These are phyloP conservation scores for Hymenopus coronatus DNA, from an alignment of 2,888 invertebrate genomes.

Conservation along the genomic window DNA sequence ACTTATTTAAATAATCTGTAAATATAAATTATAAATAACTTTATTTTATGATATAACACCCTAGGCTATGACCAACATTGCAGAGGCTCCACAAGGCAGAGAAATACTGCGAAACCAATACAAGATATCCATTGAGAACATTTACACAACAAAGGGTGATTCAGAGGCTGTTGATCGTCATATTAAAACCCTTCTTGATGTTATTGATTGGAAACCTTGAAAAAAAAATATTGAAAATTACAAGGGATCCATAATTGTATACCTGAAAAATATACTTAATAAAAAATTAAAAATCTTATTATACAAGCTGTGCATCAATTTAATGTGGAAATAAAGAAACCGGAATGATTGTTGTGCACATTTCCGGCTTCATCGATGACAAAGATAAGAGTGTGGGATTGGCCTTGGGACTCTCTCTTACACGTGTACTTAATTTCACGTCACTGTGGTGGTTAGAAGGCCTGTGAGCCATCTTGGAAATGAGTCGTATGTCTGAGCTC, in stretches of 20 bases:
- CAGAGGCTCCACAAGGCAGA: not conserved
- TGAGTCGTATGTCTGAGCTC: too few relatives aligned
- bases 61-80: constrained; percentile 13
- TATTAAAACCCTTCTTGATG: not conserved
- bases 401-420: too few relatives aligned
- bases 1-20: too few relatives aligned
- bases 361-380: too few relatives aligned
- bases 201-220: not conserved
- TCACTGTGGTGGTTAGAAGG: too few relatives aligned
- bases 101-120: not conserved
- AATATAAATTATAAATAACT: too few relatives aligned
- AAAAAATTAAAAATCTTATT: not conserved
- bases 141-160: not conserved
- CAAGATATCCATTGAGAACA: not conserved
- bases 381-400: too few relatives aligned
- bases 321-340: too few relatives aligned
- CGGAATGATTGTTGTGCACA: too few relatives aligned
- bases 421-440: too few relatives aligned
- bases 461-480: too few relatives aligned
- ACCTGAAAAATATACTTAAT: not conserved
- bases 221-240: not conserved
- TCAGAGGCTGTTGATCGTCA: not conserved
- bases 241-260: not conserved
- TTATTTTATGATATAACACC: constrained; percentile 5
- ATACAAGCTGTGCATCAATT: too few relatives aligned